Conservation (phyloP, 2,797 vertebrate genomes). For the Sebastes kiyomatsui region DNA sequence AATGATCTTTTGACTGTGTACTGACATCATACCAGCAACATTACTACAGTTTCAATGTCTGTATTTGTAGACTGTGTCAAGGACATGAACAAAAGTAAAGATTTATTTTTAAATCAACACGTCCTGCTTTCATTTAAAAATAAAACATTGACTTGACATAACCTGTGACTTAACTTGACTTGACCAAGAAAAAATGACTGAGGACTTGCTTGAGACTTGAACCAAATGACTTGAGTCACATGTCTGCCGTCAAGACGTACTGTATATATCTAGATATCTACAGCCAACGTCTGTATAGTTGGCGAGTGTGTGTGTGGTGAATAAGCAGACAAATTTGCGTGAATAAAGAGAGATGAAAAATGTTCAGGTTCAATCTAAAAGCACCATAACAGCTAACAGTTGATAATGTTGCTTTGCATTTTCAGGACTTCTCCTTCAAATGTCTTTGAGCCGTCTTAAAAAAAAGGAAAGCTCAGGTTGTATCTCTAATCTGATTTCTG, state of each 20-base stretch:
- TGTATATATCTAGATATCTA: neutral
- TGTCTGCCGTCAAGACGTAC: too few relatives aligned
- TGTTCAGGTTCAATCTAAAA: neutral
- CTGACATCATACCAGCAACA: too few relatives aligned
- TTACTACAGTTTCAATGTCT: too few relatives aligned
- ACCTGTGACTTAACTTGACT: neutral
- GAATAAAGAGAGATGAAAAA: neutral
- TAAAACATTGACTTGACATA: too few relatives aligned
- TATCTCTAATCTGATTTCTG: slow-evolving; percentile 13
- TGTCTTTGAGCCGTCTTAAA: neutral
- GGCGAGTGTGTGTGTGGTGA: neutral
- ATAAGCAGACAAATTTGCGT: neutral
- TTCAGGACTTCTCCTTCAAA: neutral
- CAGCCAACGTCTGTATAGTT: neutral
- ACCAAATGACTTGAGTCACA: too few relatives aligned
- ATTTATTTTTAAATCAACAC: too few relatives aligned
- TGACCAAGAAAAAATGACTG: too few relatives aligned
- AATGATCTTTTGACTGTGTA: too few relatives aligned
- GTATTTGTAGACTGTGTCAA: too few relatives aligned
- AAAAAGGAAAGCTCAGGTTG: neutral
- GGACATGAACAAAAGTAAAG: too few relatives aligned
- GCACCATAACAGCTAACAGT: neutral
- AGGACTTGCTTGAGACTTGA: too few relatives aligned
- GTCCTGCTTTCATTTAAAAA: too few relatives aligned
- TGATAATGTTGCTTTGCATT: neutral